Percentiles rank a stretch among this genome's conserved stretches.
phyloP scores from a whole-genome alignment of 2,113 vertebrate genomes.

The Paradoxurus hermaphroditus region DNA sequence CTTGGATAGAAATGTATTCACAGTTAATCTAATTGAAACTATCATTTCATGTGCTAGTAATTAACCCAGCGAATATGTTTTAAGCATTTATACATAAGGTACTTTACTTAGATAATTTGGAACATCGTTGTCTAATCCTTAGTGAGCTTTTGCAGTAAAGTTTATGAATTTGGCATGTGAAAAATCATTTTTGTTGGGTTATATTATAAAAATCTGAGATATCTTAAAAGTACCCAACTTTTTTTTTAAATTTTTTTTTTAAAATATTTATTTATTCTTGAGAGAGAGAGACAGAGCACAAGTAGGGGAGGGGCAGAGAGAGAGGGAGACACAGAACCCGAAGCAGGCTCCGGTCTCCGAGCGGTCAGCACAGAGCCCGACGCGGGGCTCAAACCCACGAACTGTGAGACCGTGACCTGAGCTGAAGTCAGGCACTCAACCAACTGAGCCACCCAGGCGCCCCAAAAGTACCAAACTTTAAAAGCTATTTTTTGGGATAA shows the following conservation, averaged over 20 bases:
- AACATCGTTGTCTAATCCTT: background rate
- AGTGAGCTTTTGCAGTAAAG: background rate
- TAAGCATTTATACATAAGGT: background rate
- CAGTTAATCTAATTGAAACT: background rate
- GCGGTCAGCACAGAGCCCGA: too few species aligned
- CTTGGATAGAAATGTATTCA: background rate
- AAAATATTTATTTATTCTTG: too few species aligned
- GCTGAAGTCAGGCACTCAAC: too few species aligned
- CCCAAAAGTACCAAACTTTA: background rate
- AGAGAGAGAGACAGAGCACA: too few species aligned
- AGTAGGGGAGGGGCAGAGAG: too few species aligned
- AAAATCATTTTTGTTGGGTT: background rate
- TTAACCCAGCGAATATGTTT: background rate
- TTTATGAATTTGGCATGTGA: background rate
- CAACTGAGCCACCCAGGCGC: too few species aligned
- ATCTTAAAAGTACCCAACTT: background rate
- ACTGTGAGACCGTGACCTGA: too few species aligned
- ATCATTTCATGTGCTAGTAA: background rate
- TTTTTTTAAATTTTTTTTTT: too few species aligned
- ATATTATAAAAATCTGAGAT: conserved; percentile 34
- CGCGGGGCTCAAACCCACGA: too few species aligned
- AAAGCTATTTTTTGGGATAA: background rate
- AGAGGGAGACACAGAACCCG: too few species aligned
- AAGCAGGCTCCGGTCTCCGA: too few species aligned
- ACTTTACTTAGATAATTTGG: conserved; percentile 14